Evolutionary conservation across 2,797 vertebrate genomes (phyloP).

Genomic region (Erethizon dorsatum): DNA sequence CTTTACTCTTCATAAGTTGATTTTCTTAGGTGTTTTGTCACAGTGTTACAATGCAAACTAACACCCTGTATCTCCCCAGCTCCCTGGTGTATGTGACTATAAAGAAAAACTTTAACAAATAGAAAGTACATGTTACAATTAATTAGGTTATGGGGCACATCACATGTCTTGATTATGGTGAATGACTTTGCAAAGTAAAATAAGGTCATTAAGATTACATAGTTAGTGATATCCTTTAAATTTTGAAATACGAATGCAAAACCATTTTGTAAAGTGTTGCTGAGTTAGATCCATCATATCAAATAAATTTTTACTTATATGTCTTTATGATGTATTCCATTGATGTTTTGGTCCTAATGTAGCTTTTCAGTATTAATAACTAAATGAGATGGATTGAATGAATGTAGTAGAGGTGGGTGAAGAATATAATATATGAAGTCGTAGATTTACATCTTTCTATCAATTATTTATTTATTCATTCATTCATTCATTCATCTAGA

Average conservation of each 20-base stretch:
- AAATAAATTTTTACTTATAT: constrained; percentile 2
- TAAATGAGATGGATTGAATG: neutral
- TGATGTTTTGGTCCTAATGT: neutral
- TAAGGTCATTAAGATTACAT: neutral
- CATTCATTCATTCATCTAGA: constrained; percentile 17
- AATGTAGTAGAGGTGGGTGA: neutral
- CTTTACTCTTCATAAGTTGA: neutral
- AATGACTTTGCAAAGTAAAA: neutral
- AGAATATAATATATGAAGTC: neutral
- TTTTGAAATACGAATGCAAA: constrained; percentile 58
- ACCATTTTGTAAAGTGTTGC: neutral
- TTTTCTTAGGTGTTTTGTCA: neutral
- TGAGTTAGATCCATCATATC: neutral
- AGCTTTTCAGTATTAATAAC: constrained; percentile 24
- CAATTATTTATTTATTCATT: constrained; percentile 29
- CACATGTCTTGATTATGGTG: neutral
- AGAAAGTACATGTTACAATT: neutral
- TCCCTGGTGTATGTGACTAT: neutral
- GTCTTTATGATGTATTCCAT: neutral
- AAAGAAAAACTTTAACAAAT: constrained; percentile 17
- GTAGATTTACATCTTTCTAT: neutral
- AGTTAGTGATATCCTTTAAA: neutral
- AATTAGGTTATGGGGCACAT: neutral
- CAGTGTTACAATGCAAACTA: neutral
- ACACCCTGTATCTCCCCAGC: neutral